Base-by-base conservation (phyloP, 2,797 vertebrate species). In the Aldrovandia affinis region DNA sequence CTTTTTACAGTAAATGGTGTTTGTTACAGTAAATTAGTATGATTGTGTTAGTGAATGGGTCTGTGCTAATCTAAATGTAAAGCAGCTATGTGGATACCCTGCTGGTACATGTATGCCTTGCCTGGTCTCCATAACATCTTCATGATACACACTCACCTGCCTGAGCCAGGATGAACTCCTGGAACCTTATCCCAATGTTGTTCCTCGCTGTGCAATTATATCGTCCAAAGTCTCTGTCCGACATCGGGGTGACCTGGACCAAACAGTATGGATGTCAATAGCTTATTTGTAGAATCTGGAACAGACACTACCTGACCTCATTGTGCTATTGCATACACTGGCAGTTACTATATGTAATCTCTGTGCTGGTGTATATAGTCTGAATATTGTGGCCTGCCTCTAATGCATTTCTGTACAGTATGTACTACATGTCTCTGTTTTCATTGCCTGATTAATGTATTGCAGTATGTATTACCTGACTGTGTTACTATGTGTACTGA, bases 171-270 rank as follows among this genome's bases (percentile, higher is more conserved):
- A 97, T 97, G 89, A 98, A 99, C 90, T 99, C 98, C 90, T 99
- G 97, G 91, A 96, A 97, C 85, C 96, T 95, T 83, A 97, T 96
- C 50, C 98, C 98, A 61, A 99, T 97, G 92, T 95, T 97, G 91
- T 99, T 99, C 81, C 97, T 96, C 61, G 98, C 98, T 44, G 98
- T 99, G 90, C 98, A 99, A 90, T 99, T 99, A 90, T 99, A 99
- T 20, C 96, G 95, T 70, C 98, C 98, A 80, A 99, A 99, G 91
- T 99, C 98, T 88, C 93, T 95, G 87, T 99, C 98, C 20, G 97
- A 98, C 92, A 96, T 96, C 0, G 98, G 98, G 63, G 97, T 98
- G 90, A 99, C 96, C 98, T 97, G 73, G 85, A 85, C 86, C 61
- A 54, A 70, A 54, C 1, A 30, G 50, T n/a, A 77, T 20, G 47